Evolutionary conservation across 2,113 vertebrate species (phyloP), one percentile per base, ranked within the genome.

Genomic region (Aptenodytes forsteri): DNA sequence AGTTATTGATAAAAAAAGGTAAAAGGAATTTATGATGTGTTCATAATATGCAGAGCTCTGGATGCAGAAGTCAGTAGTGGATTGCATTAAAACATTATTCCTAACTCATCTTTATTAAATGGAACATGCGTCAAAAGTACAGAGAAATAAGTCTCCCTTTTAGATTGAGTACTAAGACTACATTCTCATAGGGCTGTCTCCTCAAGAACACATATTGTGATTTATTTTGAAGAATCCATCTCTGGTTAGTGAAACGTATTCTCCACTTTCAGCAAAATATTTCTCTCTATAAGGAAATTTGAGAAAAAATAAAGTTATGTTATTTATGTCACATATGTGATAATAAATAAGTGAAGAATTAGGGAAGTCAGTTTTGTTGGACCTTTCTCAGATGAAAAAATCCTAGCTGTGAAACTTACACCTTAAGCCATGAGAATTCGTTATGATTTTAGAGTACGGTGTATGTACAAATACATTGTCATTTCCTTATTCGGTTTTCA

Each of bases 301-400:
- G 20, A 40, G 26, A 6, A 16, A 47, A n/a, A 47, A 70, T 11
- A 10, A 0, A 2, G 11, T 55, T 21, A 12, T 12, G 2, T 10
- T 80, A 46, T 71, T 89, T 80, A 49, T 38, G n/a, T 64, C 21
- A 46, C 9, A 23, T 34, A 67, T 32, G 23, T 58, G 10, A 44
- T 44, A 36, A 23, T 16, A 77, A 49, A 34, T 62, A 64, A 84
- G 16, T 36, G 49, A 56, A 56, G 13, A 83, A 56, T 56, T 83
- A 75, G 1, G 20, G 5, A 79, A 55, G 4, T 46, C 50, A 30
- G 19, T 5, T 21, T 76, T 66, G 13, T 22, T 56, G 3, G 9
- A 77, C 13, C 9, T 54, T 69, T 93, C 42, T 76, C 26, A 49
- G 19, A 27, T 13, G 13, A 46, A 83, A 78, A 78, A 62, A 13